Conservation (phyloP, 1,140 invertebrate species). For the Heliconius congener region DNA sequence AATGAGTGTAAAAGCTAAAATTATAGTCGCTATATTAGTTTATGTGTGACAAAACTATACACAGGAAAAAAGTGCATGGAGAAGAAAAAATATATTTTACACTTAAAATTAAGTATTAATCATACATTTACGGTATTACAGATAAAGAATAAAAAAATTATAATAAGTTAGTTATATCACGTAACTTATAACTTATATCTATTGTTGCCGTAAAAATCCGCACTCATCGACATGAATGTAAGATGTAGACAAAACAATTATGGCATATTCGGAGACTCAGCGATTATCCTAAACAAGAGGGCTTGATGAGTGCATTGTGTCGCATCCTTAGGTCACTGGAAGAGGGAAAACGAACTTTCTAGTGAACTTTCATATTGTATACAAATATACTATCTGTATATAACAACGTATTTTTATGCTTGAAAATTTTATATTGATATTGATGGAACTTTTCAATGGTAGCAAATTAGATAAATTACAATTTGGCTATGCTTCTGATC, state of each 20-base stretch:
- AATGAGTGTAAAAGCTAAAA: conserved; percentile 34
- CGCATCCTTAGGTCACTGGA: conserved; percentile 63
- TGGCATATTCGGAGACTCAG: conserved; percentile 28
- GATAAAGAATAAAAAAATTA: too few species aligned
- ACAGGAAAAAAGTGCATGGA: neutral
- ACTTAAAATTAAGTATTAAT: too few species aligned
- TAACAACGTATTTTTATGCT: neutral
- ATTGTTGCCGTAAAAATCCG: conserved; percentile 1
- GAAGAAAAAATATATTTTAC: neutral
- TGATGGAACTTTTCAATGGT: too few species aligned
- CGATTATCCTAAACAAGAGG: conserved; percentile 66
- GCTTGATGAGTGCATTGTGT: conserved; percentile 71
- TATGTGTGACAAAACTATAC: neutral
- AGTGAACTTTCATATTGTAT: conserved; percentile 18
- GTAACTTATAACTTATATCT: neutral
- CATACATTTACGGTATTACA: too few species aligned
- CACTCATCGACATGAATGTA: conserved; percentile 6
- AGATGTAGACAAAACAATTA: conserved; percentile 21
- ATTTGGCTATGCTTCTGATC: too few species aligned
- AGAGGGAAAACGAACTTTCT: conserved; percentile 19
- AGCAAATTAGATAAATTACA: too few species aligned
- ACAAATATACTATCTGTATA: neutral
- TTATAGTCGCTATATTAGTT: conserved; percentile 30
- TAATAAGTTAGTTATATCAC: neutral
- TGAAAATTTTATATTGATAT: neutral